Base-by-base conservation (phyloP, 1,140 invertebrate genomes). In the Sycophila sp. region DNA sequence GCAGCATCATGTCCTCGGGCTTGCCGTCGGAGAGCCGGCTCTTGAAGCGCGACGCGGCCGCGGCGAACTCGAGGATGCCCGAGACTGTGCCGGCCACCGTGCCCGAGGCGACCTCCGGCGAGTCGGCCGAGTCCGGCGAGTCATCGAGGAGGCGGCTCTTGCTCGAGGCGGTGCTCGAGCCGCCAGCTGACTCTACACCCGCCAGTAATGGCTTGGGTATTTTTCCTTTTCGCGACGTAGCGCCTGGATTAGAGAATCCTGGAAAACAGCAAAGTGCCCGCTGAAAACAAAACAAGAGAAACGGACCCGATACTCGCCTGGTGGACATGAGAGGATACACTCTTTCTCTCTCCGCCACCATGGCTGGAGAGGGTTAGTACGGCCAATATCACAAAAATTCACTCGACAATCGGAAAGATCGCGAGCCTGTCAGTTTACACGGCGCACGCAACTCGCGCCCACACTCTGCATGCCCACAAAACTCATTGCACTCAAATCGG, bases 181-280 rank as follows among this genome's bases (percentile, higher is more conserved):
- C 81, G 74, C 81, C 80, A 65, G 82, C 74, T 73, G 81, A 80
- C 80, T 89, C 81, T 88, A 93, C 89, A 89, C 92, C 88, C 88
- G 92, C 90, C 87, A 94, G 83, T 91, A 93, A 81, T 92, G 91
- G 89, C 87, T 93, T 90, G 91, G 92, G 87, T 88, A 93, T 89
- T 91, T 92, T 92, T 90, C 91, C 91, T 90, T 93, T 92, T 92
- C 92, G 87, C 88, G 91, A 88, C 89, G 90, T 80, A 92, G 90
- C 87, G 90, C 92, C 88, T 90, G 91, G 88, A 92, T 93, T 90
- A 92, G 91, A 87, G 91, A 94, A 90, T 90, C 92, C 92, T 88
- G 93, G 92, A 91, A 94, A 94, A 90, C 92, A 94, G 90, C 92
- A 94, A 83, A 93, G 89, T 81, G 91, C 92, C 81, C 92, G 91